phyloP scores from a whole-genome alignment of 2,797 vertebrate species.

The Coluber constrictor region DNA sequence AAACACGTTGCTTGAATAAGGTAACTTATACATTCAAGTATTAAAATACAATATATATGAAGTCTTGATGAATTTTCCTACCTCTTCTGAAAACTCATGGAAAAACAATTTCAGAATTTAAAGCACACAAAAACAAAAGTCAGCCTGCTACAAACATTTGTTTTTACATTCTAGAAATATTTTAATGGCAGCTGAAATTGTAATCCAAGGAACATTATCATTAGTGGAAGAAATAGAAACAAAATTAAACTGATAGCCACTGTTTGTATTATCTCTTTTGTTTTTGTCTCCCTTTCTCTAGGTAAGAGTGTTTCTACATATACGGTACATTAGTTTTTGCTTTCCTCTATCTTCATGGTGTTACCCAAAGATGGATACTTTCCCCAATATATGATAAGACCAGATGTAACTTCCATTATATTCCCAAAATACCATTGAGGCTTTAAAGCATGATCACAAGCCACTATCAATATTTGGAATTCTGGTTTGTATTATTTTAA shows the following conservation, averaged over 20 bases:
- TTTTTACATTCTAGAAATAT: slow-evolving; percentile 23
- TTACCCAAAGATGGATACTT: not conserved
- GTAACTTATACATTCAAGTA: slow-evolving; percentile 57
- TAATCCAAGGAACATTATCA: slow-evolving; percentile 18
- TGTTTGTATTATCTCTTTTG: not conserved
- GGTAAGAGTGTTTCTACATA: not conserved
- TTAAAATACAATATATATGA: slow-evolving; percentile 56
- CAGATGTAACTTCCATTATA: not conserved
- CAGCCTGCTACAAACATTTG: slow-evolving; percentile 25
- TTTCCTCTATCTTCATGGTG: not conserved
- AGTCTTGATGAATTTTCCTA: slow-evolving; percentile 41
- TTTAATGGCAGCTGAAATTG: slow-evolving; percentile 15
- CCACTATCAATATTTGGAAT: not conserved
- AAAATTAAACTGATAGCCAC: not conserved
- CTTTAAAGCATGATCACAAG: not conserved
- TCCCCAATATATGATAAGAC: not conserved
- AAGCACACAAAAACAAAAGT: slow-evolving; percentile 25
- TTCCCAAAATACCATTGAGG: not conserved
- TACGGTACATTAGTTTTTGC: not conserved
- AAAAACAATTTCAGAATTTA: slow-evolving; percentile 39
- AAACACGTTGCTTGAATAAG: slow-evolving; percentile 44
- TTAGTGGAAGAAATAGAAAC: not conserved
- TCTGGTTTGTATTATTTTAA: not conserved
- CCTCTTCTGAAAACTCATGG: slow-evolving; percentile 36
- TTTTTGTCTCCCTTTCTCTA: not conserved